Evolutionary conservation across 2,113 vertebrate species (phyloP).

Genomic region (Colius striatus): DNA sequence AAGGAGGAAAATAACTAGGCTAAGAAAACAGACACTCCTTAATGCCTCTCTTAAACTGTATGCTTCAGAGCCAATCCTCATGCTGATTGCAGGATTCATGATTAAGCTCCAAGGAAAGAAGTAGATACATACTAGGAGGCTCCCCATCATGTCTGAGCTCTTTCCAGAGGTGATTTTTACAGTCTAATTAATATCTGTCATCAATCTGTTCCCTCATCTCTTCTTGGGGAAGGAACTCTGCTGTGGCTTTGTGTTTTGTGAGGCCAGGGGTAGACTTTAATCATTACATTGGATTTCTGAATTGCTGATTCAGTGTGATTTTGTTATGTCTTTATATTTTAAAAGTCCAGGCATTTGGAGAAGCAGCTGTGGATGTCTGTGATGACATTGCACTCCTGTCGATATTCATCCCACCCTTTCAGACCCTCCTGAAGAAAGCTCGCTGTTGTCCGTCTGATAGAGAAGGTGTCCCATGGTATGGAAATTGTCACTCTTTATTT

Average conservation of each 20-base stretch:
- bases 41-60: background rate
- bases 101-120: conserved; percentile 6
- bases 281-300: background rate
- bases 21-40: conserved; percentile 20
- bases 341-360: background rate
- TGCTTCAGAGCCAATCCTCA: background rate
- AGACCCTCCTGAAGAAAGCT: background rate
- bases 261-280: background rate
- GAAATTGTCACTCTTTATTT: background rate
- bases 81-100: background rate
- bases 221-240: background rate
- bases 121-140: background rate
- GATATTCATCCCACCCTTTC: background rate
- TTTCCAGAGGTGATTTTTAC: conserved; percentile 28
- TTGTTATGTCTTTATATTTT: background rate
- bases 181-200: conserved; percentile 31
- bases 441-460: background rate
- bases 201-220: background rate
- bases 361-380: background rate
- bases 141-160: background rate
- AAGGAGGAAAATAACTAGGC: background rate
- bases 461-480: background rate
- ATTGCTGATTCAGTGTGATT: background rate
- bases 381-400: background rate
- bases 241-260: background rate